Percentiles rank a stretch among this genome's conserved stretches.
These are phyloP conservation scores for Heliconius himera DNA, from an alignment of 1,140 invertebrate species.

Conservation along the genomic window DNA sequence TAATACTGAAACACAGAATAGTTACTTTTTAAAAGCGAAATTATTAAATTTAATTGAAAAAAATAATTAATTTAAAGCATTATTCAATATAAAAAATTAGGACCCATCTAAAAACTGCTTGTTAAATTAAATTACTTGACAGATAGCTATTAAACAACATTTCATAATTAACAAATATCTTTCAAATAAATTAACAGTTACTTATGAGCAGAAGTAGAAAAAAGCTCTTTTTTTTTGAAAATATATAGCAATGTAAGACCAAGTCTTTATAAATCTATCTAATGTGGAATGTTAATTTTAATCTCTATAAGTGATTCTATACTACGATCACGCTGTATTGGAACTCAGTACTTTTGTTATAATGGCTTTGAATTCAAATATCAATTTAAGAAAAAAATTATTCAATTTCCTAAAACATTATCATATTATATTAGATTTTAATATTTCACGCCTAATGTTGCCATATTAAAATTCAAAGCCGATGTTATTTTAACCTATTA, in stretches of 20 bases:
- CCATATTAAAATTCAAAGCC: conserved; percentile 7
- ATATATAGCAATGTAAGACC: conserved; percentile 2
- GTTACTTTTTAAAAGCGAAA: conserved; percentile 8
- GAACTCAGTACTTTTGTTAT: not conserved
- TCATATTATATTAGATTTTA: not conserved
- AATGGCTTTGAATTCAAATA: not conserved
- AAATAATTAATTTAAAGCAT: not conserved
- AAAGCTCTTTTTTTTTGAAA: not conserved
- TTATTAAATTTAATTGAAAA: not conserved
- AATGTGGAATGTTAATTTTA: conserved; percentile 59
- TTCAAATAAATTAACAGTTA: not conserved
- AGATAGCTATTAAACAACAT: not conserved
- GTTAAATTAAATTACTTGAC: not conserved
- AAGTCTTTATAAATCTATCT: conserved; percentile 47
- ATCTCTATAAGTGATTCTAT: conserved; percentile 47
- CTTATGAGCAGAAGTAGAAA: not conserved
- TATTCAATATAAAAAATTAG: not conserved
- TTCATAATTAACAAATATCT: not conserved
- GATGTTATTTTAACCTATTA: not conserved
- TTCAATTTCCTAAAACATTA: not conserved
- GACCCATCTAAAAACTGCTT: not conserved
- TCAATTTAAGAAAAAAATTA: not conserved
- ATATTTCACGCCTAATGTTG: not conserved
- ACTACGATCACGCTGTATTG: conserved; percentile 26
- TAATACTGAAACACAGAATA: conserved; percentile 37